These are phyloP conservation scores for Lasioglossum pauxillum DNA, from an alignment of 2,888 invertebrate species.

Conservation along the genomic window DNA sequence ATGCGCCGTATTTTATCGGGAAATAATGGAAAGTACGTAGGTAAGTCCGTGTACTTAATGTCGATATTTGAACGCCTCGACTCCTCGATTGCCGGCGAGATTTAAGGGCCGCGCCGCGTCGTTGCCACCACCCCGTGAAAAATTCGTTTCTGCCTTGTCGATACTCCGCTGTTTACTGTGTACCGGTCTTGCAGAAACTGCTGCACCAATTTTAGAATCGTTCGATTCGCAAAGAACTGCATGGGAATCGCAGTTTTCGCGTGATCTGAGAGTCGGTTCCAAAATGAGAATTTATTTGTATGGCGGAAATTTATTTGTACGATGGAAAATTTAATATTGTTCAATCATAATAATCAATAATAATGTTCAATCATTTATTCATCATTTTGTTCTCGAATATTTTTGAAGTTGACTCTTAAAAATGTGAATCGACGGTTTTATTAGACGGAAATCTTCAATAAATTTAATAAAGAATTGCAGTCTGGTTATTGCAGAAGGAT, in stretches of 20 bases:
- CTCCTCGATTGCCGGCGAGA: conserved; percentile 20
- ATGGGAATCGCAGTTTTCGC: background rate
- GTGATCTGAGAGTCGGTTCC: no score
- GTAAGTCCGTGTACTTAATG: conserved; percentile 54
- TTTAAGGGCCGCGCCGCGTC: conserved; percentile 18
- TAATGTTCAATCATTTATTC: background rate
- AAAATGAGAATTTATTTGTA: background rate
- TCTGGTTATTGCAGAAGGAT: no score
- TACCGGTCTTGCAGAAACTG: background rate
- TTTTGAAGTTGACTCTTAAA: background rate
- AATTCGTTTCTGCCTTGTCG: conserved; percentile 5
- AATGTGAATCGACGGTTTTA: no score
- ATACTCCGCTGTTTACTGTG: background rate
- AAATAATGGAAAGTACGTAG: conserved; percentile 54
- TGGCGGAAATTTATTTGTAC: background rate
- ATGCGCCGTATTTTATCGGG: conserved; percentile 52
- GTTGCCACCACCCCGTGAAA: background rate
- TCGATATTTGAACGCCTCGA: conserved; percentile 39
- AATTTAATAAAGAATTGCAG: no score
- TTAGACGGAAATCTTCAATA: no score
- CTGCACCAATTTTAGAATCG: background rate
- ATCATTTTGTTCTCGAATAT: background rate
- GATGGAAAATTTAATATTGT: background rate
- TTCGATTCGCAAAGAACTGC: background rate
- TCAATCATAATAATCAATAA: background rate